A percentile compares a stretch with the other conserved stretches of the same genome.
These are phyloP conservation scores for Echinops telfairi DNA, from an alignment of 2,113 vertebrate genomes.

Conservation along the genomic window DNA sequence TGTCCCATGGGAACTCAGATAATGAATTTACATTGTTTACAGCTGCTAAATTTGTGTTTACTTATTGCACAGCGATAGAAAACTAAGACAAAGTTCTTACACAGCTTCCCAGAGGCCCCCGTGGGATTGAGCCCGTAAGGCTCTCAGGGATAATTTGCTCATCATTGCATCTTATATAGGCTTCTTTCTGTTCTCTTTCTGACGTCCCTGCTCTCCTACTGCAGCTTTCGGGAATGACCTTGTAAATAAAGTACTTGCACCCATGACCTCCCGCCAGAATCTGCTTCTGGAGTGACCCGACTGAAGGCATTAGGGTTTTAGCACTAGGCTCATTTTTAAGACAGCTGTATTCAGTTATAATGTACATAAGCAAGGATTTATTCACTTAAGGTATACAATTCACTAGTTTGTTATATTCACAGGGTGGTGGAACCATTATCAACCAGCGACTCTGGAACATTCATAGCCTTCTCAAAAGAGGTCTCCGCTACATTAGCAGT, in stretches of 20 bases:
- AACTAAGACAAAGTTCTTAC: not conserved
- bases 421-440: not conserved
- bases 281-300: not conserved
- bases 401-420: not conserved
- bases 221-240: not conserved
- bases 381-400: not conserved
- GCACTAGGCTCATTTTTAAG: not conserved
- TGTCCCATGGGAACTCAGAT: not conserved
- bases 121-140: not conserved
- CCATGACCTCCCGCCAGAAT: not conserved
- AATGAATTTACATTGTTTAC: not conserved
- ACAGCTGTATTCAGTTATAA: not conserved
- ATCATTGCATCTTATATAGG: not conserved
- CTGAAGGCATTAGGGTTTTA: not conserved
- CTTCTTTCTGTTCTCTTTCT: slow-evolving; percentile 3
- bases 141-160: not conserved
- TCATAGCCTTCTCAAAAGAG: not conserved
- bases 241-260: not conserved
- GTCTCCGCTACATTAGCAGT: not conserved
- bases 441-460: not conserved
- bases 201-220: not conserved
- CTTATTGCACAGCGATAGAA: not conserved
- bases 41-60: not conserved
- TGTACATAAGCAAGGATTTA: not conserved
- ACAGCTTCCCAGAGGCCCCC: not conserved